These are phyloP conservation scores for Poeciliopsis infans DNA, from an alignment of 2,797 vertebrate species.

Conservation along the genomic window DNA sequence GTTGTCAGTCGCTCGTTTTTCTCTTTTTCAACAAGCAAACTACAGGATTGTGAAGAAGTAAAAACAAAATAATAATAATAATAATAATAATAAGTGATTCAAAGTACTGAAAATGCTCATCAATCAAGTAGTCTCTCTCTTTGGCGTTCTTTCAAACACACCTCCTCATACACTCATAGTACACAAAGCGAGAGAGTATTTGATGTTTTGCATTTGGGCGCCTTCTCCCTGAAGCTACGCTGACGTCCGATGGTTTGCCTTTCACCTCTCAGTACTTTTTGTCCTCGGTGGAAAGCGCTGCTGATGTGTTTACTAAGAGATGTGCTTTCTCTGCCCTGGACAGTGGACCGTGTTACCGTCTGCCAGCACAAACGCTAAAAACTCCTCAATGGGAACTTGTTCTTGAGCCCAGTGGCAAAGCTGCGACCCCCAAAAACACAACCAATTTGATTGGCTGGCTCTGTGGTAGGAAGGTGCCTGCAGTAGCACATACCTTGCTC, in stretches of 20 bases:
- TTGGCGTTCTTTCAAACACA: slow-evolving; percentile 44
- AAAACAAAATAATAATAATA: slow-evolving; percentile 13
- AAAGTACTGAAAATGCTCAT: slow-evolving; percentile 21
- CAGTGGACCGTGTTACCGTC: slow-evolving; percentile 49
- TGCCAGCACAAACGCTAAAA: slow-evolving; percentile 44
- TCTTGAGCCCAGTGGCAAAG: slow-evolving; percentile 33
- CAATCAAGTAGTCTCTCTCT: slow-evolving; percentile 60
- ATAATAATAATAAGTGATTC: slow-evolving; percentile 12
- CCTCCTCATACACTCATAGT: slow-evolving; percentile 17
- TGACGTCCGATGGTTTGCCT: slow-evolving; percentile 38
- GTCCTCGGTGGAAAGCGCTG: slow-evolving; percentile 33
- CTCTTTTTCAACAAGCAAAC: slow-evolving; percentile 33
- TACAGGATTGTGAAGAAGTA: slow-evolving; percentile 18
- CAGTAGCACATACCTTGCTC: slow-evolving; percentile 52
- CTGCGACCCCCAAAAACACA: slow-evolving; percentile 10
- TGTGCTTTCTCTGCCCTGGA: slow-evolving; percentile 58
- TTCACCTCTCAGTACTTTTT: slow-evolving; percentile 39
- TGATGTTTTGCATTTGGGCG: slow-evolving; percentile 34
- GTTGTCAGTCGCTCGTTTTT: slow-evolving; percentile 22
- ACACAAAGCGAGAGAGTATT: slow-evolving; percentile 58
- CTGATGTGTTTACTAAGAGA: slow-evolving; percentile 30
- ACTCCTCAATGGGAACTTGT: slow-evolving; percentile 37
- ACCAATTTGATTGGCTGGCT: slow-evolving; percentile 52
- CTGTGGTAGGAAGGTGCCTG: slow-evolving; percentile 53
- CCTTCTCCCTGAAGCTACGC: slow-evolving; percentile 53